Base-by-base conservation (phyloP, 2,888 invertebrate genomes). In the Leptura quadrifasciata region DNA sequence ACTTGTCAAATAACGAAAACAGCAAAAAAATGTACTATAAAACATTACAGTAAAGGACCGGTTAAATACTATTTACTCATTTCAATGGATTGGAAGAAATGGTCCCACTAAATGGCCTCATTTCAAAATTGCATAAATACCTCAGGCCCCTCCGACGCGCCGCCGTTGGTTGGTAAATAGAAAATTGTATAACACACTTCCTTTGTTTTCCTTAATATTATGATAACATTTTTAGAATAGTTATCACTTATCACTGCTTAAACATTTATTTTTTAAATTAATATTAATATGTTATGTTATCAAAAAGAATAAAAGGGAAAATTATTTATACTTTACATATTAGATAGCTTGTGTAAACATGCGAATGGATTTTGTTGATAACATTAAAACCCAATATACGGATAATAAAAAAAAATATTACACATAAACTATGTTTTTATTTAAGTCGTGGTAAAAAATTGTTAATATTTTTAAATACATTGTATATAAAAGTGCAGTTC, bases 261-360 rank as follows among this genome's bases (percentile, higher is more conserved):
- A 65, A 65, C 65, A 65, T 68, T 60, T 68, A 27, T 67, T 67
- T 52, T 68, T 55, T 55, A 68, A 68, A 68, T 57, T 55, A 68
- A 68, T 35, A 68, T 57, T 55, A 55, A 55, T 57, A 65, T 15
- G 15, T 9, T n/a, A 12, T 31, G 55, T 55, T 68, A 68, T 68
- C 68, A 68, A 31, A 55, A 68, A 27, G 67, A 52, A 54, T 67
- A 47, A 47, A 65, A 57, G 68, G 68, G 15, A 57, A 55, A 31
- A n/a, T 55, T 54, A 68, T 68, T 68, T 57, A 18, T 68, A 57
- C 15, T 68, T 15, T 55, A 57, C 31, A 31, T 68, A 67, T 54
- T 68, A 68, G 68, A 68, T 68, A 68, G 68, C 17, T 57, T 68
- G 57, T 10, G 55, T 31, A 68, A 68, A 68, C 68, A 68, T 68